Evolutionary conservation across 2,113 vertebrate species (phyloP).

Genomic region (Hyaena hyaena): DNA sequence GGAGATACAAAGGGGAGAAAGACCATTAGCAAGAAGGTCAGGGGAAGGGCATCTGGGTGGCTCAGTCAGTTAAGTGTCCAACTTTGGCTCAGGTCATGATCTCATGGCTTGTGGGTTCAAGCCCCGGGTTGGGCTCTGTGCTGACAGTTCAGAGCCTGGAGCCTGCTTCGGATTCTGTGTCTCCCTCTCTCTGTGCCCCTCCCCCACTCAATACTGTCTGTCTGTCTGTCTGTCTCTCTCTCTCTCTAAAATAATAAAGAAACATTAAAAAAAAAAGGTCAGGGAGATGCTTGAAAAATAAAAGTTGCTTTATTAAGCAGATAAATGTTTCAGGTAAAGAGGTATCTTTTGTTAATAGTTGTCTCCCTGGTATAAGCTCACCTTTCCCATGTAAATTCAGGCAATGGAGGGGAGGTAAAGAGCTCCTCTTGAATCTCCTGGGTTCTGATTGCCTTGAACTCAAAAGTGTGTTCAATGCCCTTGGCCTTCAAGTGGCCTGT

Average conservation of each 20-base stretch:
- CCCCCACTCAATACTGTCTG: too few relatives aligned
- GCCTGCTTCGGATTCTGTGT: too few relatives aligned
- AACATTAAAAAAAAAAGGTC: too few relatives aligned
- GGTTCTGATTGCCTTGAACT: neutral
- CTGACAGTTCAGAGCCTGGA: too few relatives aligned
- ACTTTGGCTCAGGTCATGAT: too few relatives aligned
- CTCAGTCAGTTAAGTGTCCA: too few relatives aligned
- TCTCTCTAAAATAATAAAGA: too few relatives aligned
- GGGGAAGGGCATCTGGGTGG: neutral
- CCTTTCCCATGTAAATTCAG: neutral
- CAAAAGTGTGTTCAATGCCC: neutral
- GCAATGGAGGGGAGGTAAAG: neutral
- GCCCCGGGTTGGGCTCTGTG: too few relatives aligned
- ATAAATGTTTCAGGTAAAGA: neutral
- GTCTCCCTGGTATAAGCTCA: neutral
- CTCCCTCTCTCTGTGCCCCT: too few relatives aligned
- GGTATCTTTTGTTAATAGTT: neutral
- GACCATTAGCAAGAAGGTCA: neutral
- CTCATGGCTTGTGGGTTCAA: too few relatives aligned
- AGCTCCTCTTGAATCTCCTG: neutral
- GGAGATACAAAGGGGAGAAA: neutral
- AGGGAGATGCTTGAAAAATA: neutral
- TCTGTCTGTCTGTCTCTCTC: too few relatives aligned
- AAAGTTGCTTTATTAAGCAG: neutral
- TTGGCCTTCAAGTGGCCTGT: neutral